phyloP scores from a whole-genome alignment of 2,113 vertebrate species.

The Garra rufa region DNA sequence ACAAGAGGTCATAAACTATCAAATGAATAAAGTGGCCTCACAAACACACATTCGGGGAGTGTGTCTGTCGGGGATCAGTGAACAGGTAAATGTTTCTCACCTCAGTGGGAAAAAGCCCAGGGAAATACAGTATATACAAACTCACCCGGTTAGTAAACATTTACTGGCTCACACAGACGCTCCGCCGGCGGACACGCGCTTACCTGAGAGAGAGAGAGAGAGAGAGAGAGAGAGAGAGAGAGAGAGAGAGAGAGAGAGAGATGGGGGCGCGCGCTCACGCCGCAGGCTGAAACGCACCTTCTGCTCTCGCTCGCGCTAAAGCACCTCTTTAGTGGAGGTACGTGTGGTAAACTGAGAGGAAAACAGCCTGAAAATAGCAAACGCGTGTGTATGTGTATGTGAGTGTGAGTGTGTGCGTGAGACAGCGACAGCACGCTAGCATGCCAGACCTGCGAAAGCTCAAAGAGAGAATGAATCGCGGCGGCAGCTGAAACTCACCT shows the following conservation, averaged over 20 bases:
- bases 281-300: conserved; percentile 61
- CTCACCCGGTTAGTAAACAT: conserved; percentile 37
- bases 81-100: conserved; percentile 33
- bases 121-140: conserved; percentile 32
- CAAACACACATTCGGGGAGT: background rate
- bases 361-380: conserved; percentile 57
- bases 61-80: background rate
- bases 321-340: conserved; percentile 63
- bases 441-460: conserved; percentile 70
- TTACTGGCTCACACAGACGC: conserved; percentile 9
- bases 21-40: conserved; percentile 40
- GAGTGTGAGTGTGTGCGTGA: background rate
- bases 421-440: conserved; percentile 40
- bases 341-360: conserved; percentile 60
- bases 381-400: conserved; percentile 27
- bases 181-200: background rate
- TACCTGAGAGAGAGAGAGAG: conserved; percentile 70
- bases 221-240: conserved; percentile 52
- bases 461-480: conserved; percentile 59
- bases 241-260: conserved; percentile 53
- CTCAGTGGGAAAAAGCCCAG: background rate
- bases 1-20: background rate
- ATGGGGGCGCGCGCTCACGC: background rate
- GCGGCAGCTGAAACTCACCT: conserved; percentile 68
- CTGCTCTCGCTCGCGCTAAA: conserved; percentile 68